These are phyloP conservation scores for Polypterus bichir DNA, from an alignment of 2,113 vertebrate species.

Conservation along the genomic window DNA sequence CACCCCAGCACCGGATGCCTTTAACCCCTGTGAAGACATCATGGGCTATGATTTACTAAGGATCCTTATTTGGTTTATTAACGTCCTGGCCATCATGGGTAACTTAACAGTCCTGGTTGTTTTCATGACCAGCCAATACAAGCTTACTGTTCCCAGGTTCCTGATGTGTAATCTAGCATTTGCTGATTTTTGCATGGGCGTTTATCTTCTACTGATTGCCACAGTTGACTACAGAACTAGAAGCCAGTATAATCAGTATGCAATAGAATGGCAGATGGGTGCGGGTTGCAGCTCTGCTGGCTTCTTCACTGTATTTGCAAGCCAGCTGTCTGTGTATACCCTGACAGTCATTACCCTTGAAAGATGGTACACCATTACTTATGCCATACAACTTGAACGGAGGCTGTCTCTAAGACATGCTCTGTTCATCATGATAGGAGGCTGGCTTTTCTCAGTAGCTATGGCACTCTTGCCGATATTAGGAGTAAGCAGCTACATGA, in stretches of 20 bases:
- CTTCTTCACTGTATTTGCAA: slow-evolving; percentile 66
- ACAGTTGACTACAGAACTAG: slow-evolving; percentile 54
- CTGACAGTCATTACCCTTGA: slow-evolving; percentile 62
- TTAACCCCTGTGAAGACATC: slow-evolving; percentile 72
- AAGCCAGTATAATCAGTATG: slow-evolving; percentile 63
- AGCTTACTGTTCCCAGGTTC: slow-evolving; percentile 64
- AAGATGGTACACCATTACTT: slow-evolving; percentile 69
- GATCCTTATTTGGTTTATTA: slow-evolving; percentile 69
- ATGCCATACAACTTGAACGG: slow-evolving; percentile 58
- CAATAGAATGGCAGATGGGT: slow-evolving; percentile 71
- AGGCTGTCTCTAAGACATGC: slow-evolving; percentile 51
- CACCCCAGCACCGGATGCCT: slow-evolving; percentile 58
- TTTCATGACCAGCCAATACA: slow-evolving; percentile 50
- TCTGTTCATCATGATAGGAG: slow-evolving; percentile 47
- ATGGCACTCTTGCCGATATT: slow-evolving; percentile 53
- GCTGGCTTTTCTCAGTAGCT: slow-evolving; percentile 55
- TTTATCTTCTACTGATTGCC: slow-evolving; percentile 68
- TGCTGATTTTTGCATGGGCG: slow-evolving; percentile 64
- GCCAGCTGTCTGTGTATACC: slow-evolving; percentile 66
- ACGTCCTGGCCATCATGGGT: slow-evolving; percentile 54
- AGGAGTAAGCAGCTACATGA: slow-evolving; percentile 66
- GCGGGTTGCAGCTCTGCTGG: slow-evolving; percentile 51
- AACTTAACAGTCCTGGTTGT: slow-evolving; percentile 57
- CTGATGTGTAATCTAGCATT: slow-evolving; percentile 74
- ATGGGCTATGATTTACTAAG: slow-evolving; percentile 59